A percentile compares a stretch with the other conserved stretches of the same genome.
Evolutionary conservation across 2,888 invertebrate species (phyloP).

Genomic region (Pycnomerus fuliginosus): DNA sequence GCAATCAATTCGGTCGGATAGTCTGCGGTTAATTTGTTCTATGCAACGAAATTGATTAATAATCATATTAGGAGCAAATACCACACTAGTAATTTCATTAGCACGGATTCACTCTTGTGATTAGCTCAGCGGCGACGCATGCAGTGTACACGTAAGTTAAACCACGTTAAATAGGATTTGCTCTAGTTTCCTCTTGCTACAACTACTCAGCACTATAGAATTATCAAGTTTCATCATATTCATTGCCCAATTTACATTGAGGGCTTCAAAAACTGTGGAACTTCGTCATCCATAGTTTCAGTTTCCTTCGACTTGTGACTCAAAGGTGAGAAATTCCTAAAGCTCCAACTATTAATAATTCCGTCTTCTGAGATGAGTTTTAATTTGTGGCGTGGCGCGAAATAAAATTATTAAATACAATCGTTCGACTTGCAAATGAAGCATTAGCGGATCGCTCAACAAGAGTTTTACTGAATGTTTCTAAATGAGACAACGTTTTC

Average conservation of each 20-base stretch:
- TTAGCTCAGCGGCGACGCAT: slow-evolving; percentile 6
- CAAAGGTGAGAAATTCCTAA: too few species aligned
- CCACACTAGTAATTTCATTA: slow-evolving; percentile 12
- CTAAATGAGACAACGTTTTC: slow-evolving; percentile 25
- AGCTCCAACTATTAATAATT: too few species aligned
- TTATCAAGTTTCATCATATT: too few species aligned
- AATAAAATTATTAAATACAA: slow-evolving; percentile 32
- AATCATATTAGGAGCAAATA: slow-evolving; percentile 17
- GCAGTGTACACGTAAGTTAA: too few species aligned
- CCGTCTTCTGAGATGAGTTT: too few species aligned
- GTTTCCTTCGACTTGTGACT: too few species aligned
- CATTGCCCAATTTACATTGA: too few species aligned
- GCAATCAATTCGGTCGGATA: slow-evolving; percentile 14
- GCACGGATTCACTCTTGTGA: slow-evolving; percentile 15
- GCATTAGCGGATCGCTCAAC: slow-evolving; percentile 27
- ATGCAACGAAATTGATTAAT: slow-evolving; percentile 15
- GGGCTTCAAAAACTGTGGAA: too few species aligned
- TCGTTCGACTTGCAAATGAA: slow-evolving; percentile 35
- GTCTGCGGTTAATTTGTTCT: slow-evolving; percentile 11
- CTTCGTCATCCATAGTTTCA: too few species aligned
- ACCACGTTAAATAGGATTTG: too few species aligned
- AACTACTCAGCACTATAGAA: too few species aligned
- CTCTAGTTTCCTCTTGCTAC: too few species aligned
- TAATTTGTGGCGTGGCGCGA: slow-evolving; percentile 27
- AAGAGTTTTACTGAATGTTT: slow-evolving; percentile 25